Base-by-base conservation (phyloP, 2,888 invertebrate genomes). In the Keiferia lycopersicella region DNA sequence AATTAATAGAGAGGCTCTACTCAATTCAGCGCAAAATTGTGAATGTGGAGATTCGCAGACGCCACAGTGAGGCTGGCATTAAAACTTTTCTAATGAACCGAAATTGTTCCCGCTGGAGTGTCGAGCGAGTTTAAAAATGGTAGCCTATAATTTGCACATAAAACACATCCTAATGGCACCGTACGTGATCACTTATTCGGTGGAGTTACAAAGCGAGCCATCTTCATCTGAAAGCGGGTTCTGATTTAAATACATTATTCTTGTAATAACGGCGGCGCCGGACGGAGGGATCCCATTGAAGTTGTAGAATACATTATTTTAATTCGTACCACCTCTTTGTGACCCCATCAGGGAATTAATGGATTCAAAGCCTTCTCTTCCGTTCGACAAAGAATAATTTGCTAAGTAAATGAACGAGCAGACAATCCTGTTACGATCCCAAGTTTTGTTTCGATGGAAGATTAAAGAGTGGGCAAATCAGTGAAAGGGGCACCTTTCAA, bases 351-450 rank as follows among this genome's bases (percentile, higher is more conserved):
- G 76, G 75, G 86, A 85, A 90, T 91, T 90, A 91, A 91, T 91
- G 91, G 89, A 91, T 90, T 90, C 91, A 91, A 90, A 91, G 87
- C 84, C 87, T 86, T 85, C 90, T 87, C 87, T 89, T 88, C 88
- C 90, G 90, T 87, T 87, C 83, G 82, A 90, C 90, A 91, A 91
- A 91, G 91, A 91, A 91, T 91, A 90, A 91, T 91, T 91, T 91
- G 87, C 86, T 91, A 91, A 91, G 91, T 91, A 91, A 91, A 91
- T 91, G 90, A 90, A 89, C 84, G 83, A 82, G 75, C 86, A 86
- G 89, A 91, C 90, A 90, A 91, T 91, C 88, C 87, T 82, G 89
- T 90, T 90, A 88, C 82, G 84, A 82, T 76, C 79, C 79, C 79
- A 77, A 80, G 87, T 90, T 90, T 89, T 89, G 91, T 90, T 90